Conservation (phyloP, 2,888 invertebrate genomes). For the Synanthedon formicaeformis region DNA sequence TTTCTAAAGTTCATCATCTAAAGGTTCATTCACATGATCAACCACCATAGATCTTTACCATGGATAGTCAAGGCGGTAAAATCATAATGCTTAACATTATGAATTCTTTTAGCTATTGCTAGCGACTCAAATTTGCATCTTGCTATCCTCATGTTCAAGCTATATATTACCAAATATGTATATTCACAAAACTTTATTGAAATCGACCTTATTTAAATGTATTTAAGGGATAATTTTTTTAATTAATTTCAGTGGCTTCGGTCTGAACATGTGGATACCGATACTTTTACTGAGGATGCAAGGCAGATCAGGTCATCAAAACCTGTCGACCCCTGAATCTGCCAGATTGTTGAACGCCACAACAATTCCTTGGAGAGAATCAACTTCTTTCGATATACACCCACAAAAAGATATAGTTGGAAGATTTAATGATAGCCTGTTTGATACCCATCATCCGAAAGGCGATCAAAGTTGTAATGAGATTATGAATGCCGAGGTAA, state of each 20-base stretch:
- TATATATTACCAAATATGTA: too few relatives aligned
- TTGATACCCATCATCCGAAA: constrained; percentile 13
- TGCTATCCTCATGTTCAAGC: too few relatives aligned
- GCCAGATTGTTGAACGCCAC: constrained; percentile 32
- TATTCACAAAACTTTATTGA: too few relatives aligned
- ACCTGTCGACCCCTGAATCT: constrained; percentile 32
- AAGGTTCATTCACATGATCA: too few relatives aligned
- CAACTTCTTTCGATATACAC: constrained; percentile 53
- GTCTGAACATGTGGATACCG: constrained; percentile 81
- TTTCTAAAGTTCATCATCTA: too few relatives aligned
- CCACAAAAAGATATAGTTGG: constrained; percentile 20
- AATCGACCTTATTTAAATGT: too few relatives aligned
- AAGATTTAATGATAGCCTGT: constrained; percentile 19
- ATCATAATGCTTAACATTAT: too few relatives aligned
- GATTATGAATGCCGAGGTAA: constrained; percentile 44
- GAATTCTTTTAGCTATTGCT: too few relatives aligned
- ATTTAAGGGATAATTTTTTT: too few relatives aligned
- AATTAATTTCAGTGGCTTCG: constrained; percentile 67
- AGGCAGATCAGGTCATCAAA: constrained; percentile 40
- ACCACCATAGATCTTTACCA: too few relatives aligned
- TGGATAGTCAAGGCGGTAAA: too few relatives aligned
- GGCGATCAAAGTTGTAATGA: constrained; percentile 27
- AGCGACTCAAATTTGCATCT: too few relatives aligned
- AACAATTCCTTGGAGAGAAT: constrained; percentile 45
- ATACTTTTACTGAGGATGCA: constrained; percentile 76